phyloP scores from a whole-genome alignment of 2,113 vertebrate species.

The Mastomys natalensis region DNA sequence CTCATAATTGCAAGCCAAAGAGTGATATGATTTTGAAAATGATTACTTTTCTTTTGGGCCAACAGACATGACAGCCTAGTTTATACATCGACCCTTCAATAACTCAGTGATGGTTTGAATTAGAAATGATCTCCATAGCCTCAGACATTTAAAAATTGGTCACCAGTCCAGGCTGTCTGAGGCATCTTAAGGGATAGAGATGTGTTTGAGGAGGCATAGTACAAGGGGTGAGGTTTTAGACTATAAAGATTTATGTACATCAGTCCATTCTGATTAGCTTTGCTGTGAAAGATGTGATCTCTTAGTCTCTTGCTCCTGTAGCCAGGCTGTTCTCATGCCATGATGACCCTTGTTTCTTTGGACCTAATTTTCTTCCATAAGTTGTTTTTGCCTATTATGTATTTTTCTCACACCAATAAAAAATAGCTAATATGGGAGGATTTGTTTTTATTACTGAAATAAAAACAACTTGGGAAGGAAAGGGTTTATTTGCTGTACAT shows the following conservation, averaged over 20 bases:
- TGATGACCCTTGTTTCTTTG: background rate
- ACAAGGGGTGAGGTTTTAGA: background rate
- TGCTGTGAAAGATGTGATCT: background rate
- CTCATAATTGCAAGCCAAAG: background rate
- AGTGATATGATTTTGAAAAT: slow-evolving; percentile 28
- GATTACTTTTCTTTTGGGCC: background rate
- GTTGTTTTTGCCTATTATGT: background rate
- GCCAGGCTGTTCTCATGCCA: no score
- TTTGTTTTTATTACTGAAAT: background rate
- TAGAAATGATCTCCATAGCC: background rate
- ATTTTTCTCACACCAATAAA: background rate
- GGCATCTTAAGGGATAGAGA: no score
- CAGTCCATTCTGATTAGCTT: background rate
- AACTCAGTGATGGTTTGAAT: background rate
- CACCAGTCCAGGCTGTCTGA: no score
- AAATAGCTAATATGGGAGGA: background rate
- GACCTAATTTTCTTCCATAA: background rate
- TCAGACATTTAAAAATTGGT: background rate
- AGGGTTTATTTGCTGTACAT: background rate
- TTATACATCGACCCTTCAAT: background rate
- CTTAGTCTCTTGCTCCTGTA: background rate
- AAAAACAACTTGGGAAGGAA: background rate
- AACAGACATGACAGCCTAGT: background rate
- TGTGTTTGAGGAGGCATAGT: background rate
- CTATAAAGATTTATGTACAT: background rate